Evolutionary conservation across 23 tunicate species (phyloP), one percentile per base, ranked within the genome.

Genomic region (Clavelina lepadiformis): DNA sequence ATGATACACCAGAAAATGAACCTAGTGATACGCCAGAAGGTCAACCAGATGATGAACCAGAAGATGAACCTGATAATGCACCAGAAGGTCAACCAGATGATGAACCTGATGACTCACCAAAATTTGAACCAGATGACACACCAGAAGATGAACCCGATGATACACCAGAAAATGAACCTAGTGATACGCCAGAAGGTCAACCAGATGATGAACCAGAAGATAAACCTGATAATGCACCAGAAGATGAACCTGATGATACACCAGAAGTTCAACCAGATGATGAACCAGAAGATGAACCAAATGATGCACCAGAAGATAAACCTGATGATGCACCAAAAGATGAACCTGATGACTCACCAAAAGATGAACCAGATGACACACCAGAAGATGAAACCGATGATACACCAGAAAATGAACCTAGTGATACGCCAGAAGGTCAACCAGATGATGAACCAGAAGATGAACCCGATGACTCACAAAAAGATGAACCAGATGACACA

Each of bases 131-230:
- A 37, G 28, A 35, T 13, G 69, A 63, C 38, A 30, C 27, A 5
- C 35, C 36, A 18, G 69, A 63, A 5, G 49, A 41, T 41, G 26
- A 38, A 36, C 51, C 51, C 35, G 69, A 36, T 5, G 55, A 63
- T 37, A 38, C 35, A 7, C 51, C 51, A 63, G 54, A n/a, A n/a
- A n/a, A 36, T 63, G 51, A 36, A 63, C 51, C 51, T 23, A 51
- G 37, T 6, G 26, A 63, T 22, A 21, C 15, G 20, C 60, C 60
- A 15, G 23, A n/a, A n/a, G n/a, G n/a, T n/a, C n/a, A n/a, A n/a
- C n/a, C n/a, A n/a, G n/a, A n/a, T n/a, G n/a, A 28, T 15, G 51
- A 63, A 63, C 51, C 69, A 35, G 51, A 63, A 38, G 65, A 58
- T 26, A 27, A 58, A 30, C 65, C 65, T 28, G 65, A 58, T n/a